phyloP scores from a whole-genome alignment of 2,888 invertebrate genomes.

The Ophraella communa region DNA sequence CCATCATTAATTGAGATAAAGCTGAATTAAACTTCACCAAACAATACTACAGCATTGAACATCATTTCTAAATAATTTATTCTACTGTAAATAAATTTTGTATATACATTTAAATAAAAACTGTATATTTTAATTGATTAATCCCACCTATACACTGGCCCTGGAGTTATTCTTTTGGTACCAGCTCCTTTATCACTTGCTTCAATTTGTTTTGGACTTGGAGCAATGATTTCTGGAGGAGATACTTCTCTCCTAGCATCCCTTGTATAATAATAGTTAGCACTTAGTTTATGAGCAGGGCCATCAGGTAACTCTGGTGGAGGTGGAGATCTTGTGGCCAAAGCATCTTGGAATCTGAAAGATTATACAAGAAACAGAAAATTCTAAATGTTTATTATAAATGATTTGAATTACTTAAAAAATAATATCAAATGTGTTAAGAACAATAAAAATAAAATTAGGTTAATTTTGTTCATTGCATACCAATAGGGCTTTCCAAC shows the following conservation, averaged over 20 bases:
- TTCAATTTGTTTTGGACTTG: slow-evolving; percentile 42
- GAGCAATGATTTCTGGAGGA: slow-evolving; percentile 69
- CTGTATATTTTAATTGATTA: slow-evolving; percentile 21
- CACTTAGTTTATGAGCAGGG: slow-evolving; percentile 76
- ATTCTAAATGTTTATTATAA: neutral
- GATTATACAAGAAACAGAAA: neutral
- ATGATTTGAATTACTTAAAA: neutral
- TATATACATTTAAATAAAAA: slow-evolving; percentile 1
- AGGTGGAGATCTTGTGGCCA: slow-evolving; percentile 80
- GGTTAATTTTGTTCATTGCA: too few relatives aligned
- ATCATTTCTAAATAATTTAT: neutral
- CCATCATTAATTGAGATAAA: too few relatives aligned
- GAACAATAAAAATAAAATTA: too few relatives aligned
- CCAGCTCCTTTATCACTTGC: slow-evolving; percentile 27
- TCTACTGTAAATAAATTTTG: neutral
- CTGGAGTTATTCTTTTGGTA: slow-evolving; percentile 45
- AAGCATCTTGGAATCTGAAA: slow-evolving; percentile 64
- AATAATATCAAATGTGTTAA: too few relatives aligned
- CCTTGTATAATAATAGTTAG: slow-evolving; percentile 83
- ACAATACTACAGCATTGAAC: neutral
- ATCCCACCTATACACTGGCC: slow-evolving; percentile 48
- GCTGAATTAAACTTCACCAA: neutral
- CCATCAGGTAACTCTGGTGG: slow-evolving; percentile 84
- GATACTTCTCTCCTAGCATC: slow-evolving; percentile 82
- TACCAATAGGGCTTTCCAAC: too few relatives aligned